Evolutionary conservation across 2,113 vertebrate species (phyloP), one percentile per base, ranked within the genome.

Genomic region (Saccopteryx bilineata): DNA sequence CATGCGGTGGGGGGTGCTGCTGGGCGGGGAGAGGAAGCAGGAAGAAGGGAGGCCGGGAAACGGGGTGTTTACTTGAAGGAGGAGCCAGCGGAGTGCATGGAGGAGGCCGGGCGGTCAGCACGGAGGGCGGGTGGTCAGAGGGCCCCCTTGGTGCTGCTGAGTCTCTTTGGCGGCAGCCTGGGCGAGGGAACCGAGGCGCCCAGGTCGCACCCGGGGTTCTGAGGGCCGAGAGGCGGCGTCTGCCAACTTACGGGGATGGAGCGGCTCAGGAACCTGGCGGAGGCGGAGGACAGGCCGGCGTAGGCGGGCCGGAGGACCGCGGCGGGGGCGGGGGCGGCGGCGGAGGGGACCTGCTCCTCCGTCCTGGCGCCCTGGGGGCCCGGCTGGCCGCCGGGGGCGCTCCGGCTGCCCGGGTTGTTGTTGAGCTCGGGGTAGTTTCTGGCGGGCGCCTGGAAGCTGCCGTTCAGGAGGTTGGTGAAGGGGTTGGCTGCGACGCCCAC

Each of bases 241-340:
- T 97, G 86, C n/a, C 85, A 97, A 99, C 99, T 99, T 99, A 99
- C 99, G 63, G 99, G 99, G 98, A 99, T 99, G 88, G 99, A 99
- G 63, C 99, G 99, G 98, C 98, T 99, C 97, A 99, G 99, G 98
- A 98, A 99, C 91, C 98, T 98, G 91, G 98, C 98, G 39, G 99
- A 98, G 95, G 98, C 98, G 96, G 98, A 96, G 78, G 98, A 98
- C 93, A 99, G 99, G 93, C 98, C 98, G 12, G 98, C 90, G 97
- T 98, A 98, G 85, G 97, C 90, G 96, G 98, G 97, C 31, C 98
- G 98, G 95, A 96, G 98, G 92, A 61, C 5, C n/a, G n/a, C n/a
- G 83, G 96, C 23, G 7, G 97, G 95, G 3, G 26, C 50, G 17
- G 74, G 8, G 26, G 15, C 8, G 9, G 28, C 28, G 14, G 65